Base-by-base conservation (phyloP, 2,797 vertebrate genomes). In the Brachymystax lenok region DNA sequence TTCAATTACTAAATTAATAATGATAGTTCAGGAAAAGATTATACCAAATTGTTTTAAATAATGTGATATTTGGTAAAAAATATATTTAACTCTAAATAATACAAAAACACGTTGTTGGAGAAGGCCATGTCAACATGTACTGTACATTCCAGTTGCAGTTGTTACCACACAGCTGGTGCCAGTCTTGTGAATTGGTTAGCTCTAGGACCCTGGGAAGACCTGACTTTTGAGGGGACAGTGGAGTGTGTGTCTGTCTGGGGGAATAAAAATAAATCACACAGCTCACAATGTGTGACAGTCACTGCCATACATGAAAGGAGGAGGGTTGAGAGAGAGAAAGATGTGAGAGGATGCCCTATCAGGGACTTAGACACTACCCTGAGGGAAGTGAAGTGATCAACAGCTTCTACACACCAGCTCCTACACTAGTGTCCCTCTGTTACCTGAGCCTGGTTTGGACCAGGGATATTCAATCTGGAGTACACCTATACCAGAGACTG, bases 271-370 rank as follows among this genome's bases (percentile, higher is more conserved):
- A 81, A 81, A 80, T 77, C 79, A 82, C n/a, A 80, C 76, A 84
- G 80, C 86, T 91, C 80, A 94, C 94, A 95, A 95, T 95, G 92
- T 94, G 95, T 95, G 93, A 94, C 95, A 92, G 94, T 95, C 95
- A 92, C 86, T 90, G 91, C 92, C 93, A 91, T 92, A 90, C 94
- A 95, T 74, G 79, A 66, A 69, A 73, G 50, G 59, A 74, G 71
- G 77, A 81, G 74, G 74, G 56, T 67, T 75, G 67, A 51, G 69
- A 69, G 50, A 83, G 74, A 74, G 73, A 82, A 50, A 54, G n/a
- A n/a, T n/a, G n/a, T n/a, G n/a, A n/a, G n/a, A n/a, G n/a, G n/a
- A n/a, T n/a, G n/a, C n/a, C n/a, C n/a, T 21, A 61, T 61, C 59
- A 67, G 7, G 27, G 24, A 56, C 63, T 30, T 19, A 77, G 63